Evolutionary conservation across 1,140 invertebrate species (phyloP).

Genomic region (Himalopsyche phryganea): DNA sequence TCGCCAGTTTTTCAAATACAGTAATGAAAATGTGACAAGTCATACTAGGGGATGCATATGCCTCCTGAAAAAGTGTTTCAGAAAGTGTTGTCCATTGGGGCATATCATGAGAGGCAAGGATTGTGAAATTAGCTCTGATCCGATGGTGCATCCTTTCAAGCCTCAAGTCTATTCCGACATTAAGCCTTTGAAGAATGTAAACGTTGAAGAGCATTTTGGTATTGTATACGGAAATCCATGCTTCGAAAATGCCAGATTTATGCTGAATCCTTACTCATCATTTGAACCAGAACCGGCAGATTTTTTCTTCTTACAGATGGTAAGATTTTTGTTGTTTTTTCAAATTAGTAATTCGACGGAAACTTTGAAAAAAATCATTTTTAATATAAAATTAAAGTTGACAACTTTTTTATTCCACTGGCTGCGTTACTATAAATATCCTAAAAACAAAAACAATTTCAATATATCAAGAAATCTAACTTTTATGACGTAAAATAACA

Average conservation of each 20-base stretch:
- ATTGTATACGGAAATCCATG: conserved; percentile 18
- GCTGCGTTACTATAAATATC: too few species aligned
- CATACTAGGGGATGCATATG: conserved; percentile 23
- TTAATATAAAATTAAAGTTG: too few species aligned
- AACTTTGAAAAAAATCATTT: too few species aligned
- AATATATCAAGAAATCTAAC: too few species aligned
- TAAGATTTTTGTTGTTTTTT: too few species aligned
- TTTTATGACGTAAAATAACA: too few species aligned
- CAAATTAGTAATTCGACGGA: too few species aligned
- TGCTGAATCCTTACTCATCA: conserved; percentile 9
- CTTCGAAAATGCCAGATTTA: conserved; percentile 1
- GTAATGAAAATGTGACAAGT: not conserved
- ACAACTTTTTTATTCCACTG: too few species aligned
- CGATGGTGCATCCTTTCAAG: conserved; percentile 15
- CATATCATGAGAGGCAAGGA: not conserved
- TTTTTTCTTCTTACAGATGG: conserved; percentile 7
- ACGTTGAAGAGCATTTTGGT: not conserved
- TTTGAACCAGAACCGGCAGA: not conserved
- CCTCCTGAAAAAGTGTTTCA: conserved; percentile 12
- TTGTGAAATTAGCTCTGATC: conserved; percentile 6
- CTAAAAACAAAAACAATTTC: too few species aligned
- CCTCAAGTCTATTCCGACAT: conserved; percentile 8
- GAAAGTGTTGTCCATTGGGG: conserved; percentile 29
- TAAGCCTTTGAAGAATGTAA: not conserved
- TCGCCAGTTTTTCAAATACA: conserved; percentile 5